These are phyloP conservation scores for Epizoanthus ramosus DNA, from an alignment of 92 coral and sea anemone genomes.

Conservation along the genomic window DNA sequence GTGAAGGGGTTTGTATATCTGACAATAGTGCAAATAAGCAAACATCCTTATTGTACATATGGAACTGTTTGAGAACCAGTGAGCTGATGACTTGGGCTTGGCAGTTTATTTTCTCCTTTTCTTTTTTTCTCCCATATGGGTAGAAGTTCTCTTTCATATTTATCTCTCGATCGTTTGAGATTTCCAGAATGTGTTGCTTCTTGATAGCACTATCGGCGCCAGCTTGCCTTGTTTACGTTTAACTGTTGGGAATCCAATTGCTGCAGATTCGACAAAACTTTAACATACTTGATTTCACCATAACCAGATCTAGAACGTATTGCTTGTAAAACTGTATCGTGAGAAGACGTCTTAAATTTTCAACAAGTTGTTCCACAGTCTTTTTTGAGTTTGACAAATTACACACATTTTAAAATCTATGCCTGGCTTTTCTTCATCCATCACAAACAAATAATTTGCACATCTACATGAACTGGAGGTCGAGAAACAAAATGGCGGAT, in stretches of 20 bases:
- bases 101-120: neutral
- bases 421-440: neutral
- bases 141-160: slow-evolving; percentile 11
- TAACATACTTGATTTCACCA: slow-evolving; percentile 29
- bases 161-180: slow-evolving; percentile 13
- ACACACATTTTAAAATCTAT: slow-evolving; percentile 28
- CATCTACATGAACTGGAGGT: slow-evolving; percentile 39
- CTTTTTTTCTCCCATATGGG: neutral
- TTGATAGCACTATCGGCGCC: slow-evolving; percentile 34
- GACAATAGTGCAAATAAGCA: slow-evolving; percentile 36
- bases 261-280: neutral
- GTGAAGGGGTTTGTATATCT: slow-evolving; percentile 60
- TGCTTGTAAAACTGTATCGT: slow-evolving; percentile 39
- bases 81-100: slow-evolving; percentile 20
- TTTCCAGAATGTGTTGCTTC: slow-evolving; percentile 22
- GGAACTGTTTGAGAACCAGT: slow-evolving; percentile 46
- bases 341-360: neutral
- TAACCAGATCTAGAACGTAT: slow-evolving; percentile 29
- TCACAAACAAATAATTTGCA: neutral
- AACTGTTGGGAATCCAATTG: neutral
- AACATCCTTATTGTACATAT: slow-evolving; percentile 39
- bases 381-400: slow-evolving; percentile 35
- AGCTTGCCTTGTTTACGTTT: neutral
- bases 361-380: slow-evolving; percentile 18
- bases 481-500: slow-evolving; percentile 24